These are phyloP conservation scores for Silvanus unidentatus DNA, from an alignment of 2,888 invertebrate genomes.

Conservation along the genomic window DNA sequence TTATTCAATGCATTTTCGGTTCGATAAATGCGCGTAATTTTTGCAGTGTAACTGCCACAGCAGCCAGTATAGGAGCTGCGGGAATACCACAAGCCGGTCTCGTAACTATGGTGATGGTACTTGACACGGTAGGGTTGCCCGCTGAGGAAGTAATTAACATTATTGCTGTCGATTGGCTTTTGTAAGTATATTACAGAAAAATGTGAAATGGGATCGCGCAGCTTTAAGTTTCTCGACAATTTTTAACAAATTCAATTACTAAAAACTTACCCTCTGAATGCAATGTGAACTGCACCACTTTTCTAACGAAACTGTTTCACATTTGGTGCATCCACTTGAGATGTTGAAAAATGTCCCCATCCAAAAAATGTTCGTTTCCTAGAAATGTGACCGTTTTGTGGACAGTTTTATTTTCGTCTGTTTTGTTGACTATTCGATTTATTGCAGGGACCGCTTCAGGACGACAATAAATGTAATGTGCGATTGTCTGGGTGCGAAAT, in stretches of 20 bases:
- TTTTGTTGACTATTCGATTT: too few species aligned
- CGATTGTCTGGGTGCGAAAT: slow-evolving; percentile 88
- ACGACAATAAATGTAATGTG: slow-evolving; percentile 92
- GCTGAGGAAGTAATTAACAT: slow-evolving; percentile 87
- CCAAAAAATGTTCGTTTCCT: too few species aligned
- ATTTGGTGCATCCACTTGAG: too few species aligned
- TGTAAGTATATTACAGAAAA: slow-evolving; percentile 57
- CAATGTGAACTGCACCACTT: too few species aligned
- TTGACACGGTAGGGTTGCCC: slow-evolving; percentile 85
- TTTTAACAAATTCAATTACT: too few species aligned
- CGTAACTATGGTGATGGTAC: slow-evolving; percentile 93
- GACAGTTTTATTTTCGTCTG: too few species aligned
- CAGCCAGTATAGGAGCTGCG: slow-evolving; percentile 95
- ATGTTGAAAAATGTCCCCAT: too few species aligned
- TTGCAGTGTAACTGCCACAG: slow-evolving; percentile 70
- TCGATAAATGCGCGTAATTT: too few species aligned
- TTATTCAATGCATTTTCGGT: not conserved
- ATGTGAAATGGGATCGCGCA: too few species aligned
- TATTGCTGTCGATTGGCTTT: slow-evolving; percentile 86
- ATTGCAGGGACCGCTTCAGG: slow-evolving; percentile 74
- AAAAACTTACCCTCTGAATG: too few species aligned
- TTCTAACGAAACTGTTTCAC: too few species aligned
- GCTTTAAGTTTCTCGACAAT: not conserved
- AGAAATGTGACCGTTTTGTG: too few species aligned
- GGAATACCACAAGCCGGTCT: slow-evolving; percentile 94